phyloP scores from a whole-genome alignment of 1,140 invertebrate species.

The Procambarus virginalis region DNA sequence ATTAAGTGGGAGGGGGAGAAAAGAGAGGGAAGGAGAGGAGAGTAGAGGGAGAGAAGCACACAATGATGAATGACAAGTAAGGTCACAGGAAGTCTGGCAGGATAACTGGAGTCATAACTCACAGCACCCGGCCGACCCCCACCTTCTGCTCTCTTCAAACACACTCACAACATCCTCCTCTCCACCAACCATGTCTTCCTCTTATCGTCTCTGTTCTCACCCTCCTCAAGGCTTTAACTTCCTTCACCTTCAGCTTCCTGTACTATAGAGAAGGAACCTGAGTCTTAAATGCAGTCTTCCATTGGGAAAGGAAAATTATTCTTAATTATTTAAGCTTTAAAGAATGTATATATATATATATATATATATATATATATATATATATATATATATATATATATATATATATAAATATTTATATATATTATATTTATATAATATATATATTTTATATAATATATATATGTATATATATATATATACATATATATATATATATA shows the following conservation, averaged over 20 bases:
- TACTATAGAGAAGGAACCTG: no score
- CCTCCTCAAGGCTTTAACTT: neutral
- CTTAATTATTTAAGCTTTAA: no score
- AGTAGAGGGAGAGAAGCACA: neutral
- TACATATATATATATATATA: no score
- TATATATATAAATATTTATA: no score
- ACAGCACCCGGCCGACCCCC: neutral
- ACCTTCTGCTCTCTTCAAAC: slow-evolving; percentile 10
- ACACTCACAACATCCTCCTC: neutral
- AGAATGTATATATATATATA: no score
- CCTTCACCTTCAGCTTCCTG: neutral
- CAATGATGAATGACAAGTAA: slow-evolving; percentile 46
- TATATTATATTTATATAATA: no score
- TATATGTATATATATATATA: no score
- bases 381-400: no score
- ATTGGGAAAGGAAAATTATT: no score
- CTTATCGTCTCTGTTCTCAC: neutral
- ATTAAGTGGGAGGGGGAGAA: neutral
- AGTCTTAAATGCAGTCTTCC: no score
- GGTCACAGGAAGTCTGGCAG: slow-evolving; percentile 44
- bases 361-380: no score
- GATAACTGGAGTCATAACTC: slow-evolving; percentile 34
- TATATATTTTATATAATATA: no score
- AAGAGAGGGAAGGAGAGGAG: slow-evolving; percentile 16
- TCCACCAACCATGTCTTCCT: neutral